Base-by-base conservation (phyloP, 1,140 invertebrate species). In the Palaemon carinicauda region DNA sequence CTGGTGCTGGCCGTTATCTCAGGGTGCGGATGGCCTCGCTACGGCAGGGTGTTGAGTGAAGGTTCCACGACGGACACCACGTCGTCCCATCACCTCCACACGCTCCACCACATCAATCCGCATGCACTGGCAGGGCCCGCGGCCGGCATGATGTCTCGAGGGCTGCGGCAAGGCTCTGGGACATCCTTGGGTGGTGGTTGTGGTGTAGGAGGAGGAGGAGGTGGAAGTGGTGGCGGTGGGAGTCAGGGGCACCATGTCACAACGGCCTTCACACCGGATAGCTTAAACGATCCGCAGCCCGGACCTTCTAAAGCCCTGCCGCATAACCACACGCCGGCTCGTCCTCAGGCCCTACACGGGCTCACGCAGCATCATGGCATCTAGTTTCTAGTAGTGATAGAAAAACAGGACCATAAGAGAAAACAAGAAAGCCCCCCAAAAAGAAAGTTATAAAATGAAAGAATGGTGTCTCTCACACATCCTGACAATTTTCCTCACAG, bases 201-300 rank as follows among this genome's bases (percentile, higher is more conserved):
- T 81, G 56, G 52, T 79, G 41, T 21, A 41, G 5, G 41, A 9
- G 41, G 69, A 78, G 69, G 56, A 75, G 77, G 56, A n/a, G n/a
- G 52, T 79, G 41, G 29, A 41, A 4, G 41, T 41, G 41, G 69
- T 78, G 69, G 56, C 79, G 77, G 56, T 81, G 51, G 41, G 73
- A 41, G 29, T 53, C 82, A 79, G 51, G 89, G 90, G 74, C 90
- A 89, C 24, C 90, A 90, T 33, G 90, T 90, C 27, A 91, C 90
- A 12, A 90, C 89, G 14, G 90, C 90, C 52, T 89, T 91, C 65
- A 91, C 91, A 89, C 92, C 92, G 31, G 89, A 89, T 69, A 89
- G 87, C 83, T 91, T 93, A 75, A 93, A 93, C 86, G 93, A 93
- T 89, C 92, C 93, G 88, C 93, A 94, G 90, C 93, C 93, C 69